These are phyloP conservation scores for Hiodon tergisus DNA, from an alignment of 2,113 vertebrate species.

Conservation along the genomic window DNA sequence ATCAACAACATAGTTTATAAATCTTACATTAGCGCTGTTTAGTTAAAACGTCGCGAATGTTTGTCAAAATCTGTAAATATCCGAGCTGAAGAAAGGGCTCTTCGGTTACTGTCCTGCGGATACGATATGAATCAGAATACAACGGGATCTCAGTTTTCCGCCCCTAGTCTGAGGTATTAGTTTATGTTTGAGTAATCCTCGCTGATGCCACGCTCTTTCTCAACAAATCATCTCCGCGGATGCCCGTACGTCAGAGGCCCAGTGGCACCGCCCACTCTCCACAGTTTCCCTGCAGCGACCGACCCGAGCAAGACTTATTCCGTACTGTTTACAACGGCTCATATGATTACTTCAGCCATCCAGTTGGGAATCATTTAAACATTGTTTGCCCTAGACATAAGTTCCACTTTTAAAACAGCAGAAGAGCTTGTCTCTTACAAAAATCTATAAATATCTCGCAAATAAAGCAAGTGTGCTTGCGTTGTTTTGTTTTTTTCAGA, in stretches of 20 bases:
- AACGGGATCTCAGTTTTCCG: conserved; percentile 3
- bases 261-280: conserved; percentile 34
- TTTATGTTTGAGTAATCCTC: conserved; percentile 29
- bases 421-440: too few relatives aligned
- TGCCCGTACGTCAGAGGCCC: conserved; percentile 27
- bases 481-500: too few relatives aligned
- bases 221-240: conserved; percentile 28
- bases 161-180: conserved; percentile 11
- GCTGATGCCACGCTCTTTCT: conserved; percentile 28
- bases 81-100: not conserved
- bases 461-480: too few relatives aligned
- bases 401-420: not conserved
- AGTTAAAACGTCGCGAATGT: not conserved
- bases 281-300: conserved; percentile 22
- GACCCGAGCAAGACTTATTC: conserved; percentile 20
- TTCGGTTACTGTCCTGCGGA: not conserved
- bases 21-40: not conserved
- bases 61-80: not conserved
- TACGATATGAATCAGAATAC: not conserved
- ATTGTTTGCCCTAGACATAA: not conserved
- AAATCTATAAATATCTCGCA: too few relatives aligned
- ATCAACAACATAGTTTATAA: not conserved
- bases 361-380: not conserved
- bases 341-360: not conserved
- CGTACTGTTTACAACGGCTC: conserved; percentile 27